These are phyloP conservation scores for Nowickia ferox DNA, from an alignment of 2,888 invertebrate genomes.

Conservation along the genomic window DNA sequence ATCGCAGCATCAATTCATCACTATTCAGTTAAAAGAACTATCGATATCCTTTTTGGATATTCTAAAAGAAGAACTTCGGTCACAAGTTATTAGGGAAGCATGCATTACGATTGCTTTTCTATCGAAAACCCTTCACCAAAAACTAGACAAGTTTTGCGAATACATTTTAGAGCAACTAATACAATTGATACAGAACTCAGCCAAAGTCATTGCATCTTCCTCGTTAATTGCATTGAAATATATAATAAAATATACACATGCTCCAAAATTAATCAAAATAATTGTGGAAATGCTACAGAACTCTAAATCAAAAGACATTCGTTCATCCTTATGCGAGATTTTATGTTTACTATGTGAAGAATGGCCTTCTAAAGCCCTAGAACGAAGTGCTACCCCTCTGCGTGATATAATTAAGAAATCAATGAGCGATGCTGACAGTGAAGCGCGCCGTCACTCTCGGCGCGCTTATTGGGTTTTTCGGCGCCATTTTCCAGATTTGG, in stretches of 20 bases:
- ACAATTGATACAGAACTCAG: constrained; percentile 96
- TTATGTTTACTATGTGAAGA: constrained; percentile 91
- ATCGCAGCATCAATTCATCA: constrained; percentile 87
- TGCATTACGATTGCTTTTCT: constrained; percentile 97
- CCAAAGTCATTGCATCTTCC: constrained; percentile 96
- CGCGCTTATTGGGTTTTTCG: constrained; percentile 96
- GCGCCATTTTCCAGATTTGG: constrained; percentile 94
- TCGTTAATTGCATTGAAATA: constrained; percentile 94
- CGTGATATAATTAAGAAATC: constrained; percentile 94
- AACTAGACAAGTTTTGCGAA: constrained; percentile 93
- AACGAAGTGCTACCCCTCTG: constrained; percentile 90
- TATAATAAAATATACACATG: constrained; percentile 93
- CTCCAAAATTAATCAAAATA: constrained; percentile 91
- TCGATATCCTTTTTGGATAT: constrained; percentile 92
- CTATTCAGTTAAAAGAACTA: constrained; percentile 89
- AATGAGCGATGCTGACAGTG: constrained; percentile 96
- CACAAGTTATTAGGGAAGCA: constrained; percentile 93
- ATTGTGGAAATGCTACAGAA: constrained; percentile 89
- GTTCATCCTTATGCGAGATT: constrained; percentile 90
- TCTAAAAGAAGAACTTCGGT: constrained; percentile 94
- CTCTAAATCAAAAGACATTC: constrained; percentile 96
- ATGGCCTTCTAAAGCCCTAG: constrained; percentile 93
- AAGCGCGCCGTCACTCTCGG: constrained; percentile 88
- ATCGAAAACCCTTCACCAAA: constrained; percentile 92
- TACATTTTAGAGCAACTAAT: constrained; percentile 92